phyloP scores from a whole-genome alignment of 2,113 vertebrate species.

The Pholis gunnellus region DNA sequence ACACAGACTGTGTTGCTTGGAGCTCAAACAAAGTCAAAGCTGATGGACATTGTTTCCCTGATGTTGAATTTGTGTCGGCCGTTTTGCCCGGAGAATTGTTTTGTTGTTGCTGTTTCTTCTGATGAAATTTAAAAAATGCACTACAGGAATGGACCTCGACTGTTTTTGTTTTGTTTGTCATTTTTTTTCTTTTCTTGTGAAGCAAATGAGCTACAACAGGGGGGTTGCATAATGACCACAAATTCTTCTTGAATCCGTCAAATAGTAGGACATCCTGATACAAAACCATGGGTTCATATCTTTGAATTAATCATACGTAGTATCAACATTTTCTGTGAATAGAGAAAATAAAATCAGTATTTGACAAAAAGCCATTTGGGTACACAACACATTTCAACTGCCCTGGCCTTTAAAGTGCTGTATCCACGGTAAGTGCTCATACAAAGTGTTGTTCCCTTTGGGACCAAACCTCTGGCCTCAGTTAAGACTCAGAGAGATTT shows the following conservation, averaged over 20 bases:
- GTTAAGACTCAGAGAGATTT: slow-evolving; percentile 75
- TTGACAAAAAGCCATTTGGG: slow-evolving; percentile 34
- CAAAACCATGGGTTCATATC: neutral
- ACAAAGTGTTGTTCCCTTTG: slow-evolving; percentile 63
- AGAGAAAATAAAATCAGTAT: slow-evolving; percentile 13
- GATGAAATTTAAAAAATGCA: too few relatives aligned
- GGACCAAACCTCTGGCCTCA: slow-evolving; percentile 69
- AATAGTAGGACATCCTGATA: neutral
- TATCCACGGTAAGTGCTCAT: slow-evolving; percentile 73
- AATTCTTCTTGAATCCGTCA: too few relatives aligned
- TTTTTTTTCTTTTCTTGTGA: neutral
- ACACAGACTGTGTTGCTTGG: neutral
- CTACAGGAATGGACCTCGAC: too few relatives aligned
- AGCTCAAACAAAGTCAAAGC: neutral
- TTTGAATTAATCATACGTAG: neutral
- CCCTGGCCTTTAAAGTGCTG: slow-evolving; percentile 62
- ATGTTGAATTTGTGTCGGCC: neutral
- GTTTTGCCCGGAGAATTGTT: neutral
- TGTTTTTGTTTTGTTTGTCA: neutral
- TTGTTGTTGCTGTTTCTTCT: neutral
- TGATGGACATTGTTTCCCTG: neutral
- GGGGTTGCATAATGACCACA: neutral
- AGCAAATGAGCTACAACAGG: neutral
- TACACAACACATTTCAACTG: slow-evolving; percentile 40
- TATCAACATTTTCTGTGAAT: neutral